Conservation (phyloP, 2,797 vertebrate genomes). For the Peromyscus attwateri region DNA sequence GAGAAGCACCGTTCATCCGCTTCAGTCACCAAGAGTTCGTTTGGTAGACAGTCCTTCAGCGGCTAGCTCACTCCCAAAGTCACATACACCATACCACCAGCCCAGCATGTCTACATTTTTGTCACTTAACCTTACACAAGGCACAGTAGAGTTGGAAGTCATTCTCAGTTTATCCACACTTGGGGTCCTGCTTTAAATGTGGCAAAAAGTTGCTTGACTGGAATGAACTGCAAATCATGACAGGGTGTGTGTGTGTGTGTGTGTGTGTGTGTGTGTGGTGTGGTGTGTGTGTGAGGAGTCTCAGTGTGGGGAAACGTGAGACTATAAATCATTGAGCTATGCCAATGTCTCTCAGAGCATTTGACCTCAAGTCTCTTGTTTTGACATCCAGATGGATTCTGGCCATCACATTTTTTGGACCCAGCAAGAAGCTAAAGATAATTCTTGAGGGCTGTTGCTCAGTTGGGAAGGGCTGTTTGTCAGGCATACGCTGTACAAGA, state of each 20-base stretch:
- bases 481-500: fast-evolving
- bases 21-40: slow-evolving; percentile 20
- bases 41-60: slow-evolving; percentile 8
- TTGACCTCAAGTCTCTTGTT: slow-evolving; percentile 9
- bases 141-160: neutral
- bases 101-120: neutral
- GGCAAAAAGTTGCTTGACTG: slow-evolving; percentile 53
- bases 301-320: slow-evolving; percentile 21
- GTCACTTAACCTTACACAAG: slow-evolving; percentile 45
- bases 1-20: neutral
- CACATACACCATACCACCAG: neutral
- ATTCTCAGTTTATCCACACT: slow-evolving; percentile 56
- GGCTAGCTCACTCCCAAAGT: slow-evolving; percentile 5
- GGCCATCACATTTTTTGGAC: neutral
- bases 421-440: neutral
- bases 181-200: slow-evolving; percentile 57
- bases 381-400: slow-evolving; percentile 52
- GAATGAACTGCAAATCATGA: slow-evolving; percentile 52
- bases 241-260: too few relatives aligned
- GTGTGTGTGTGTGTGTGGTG: too few relatives aligned
- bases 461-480: neutral
- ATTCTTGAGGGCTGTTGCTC: neutral
- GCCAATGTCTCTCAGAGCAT: slow-evolving; percentile 35
- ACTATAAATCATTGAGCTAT: slow-evolving; percentile 7
- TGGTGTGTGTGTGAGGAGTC: neutral